Conservation (phyloP, 2,113 vertebrate species). For the Zosterops hypoxanthus region DNA sequence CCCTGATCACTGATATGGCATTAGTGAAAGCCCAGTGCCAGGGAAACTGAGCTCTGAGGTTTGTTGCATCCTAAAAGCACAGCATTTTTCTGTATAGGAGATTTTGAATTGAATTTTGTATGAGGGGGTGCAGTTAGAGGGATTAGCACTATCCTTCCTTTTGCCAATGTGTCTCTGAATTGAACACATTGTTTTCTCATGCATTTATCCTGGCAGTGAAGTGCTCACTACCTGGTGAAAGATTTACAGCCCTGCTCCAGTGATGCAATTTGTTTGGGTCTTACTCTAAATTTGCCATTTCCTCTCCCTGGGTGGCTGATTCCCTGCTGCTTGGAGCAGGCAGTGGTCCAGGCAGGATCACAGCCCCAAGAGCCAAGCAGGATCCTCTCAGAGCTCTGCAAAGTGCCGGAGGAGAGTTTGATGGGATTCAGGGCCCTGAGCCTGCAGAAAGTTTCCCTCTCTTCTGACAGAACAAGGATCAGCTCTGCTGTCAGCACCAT, state of each 20-base stretch:
- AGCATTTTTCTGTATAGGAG: neutral
- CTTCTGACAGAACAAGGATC: neutral
- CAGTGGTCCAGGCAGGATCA: neutral
- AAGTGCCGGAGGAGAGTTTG: neutral
- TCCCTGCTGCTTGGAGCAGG: neutral
- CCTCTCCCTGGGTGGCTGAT: neutral
- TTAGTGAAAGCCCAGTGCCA: neutral
- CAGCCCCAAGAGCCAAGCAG: neutral
- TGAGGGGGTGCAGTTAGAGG: neutral
- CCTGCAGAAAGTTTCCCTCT: neutral
- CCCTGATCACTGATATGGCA: neutral
- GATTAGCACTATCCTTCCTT: neutral
- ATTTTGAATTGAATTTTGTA: neutral
- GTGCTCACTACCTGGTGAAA: neutral
- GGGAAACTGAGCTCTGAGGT: neutral
- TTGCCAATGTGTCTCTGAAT: neutral
- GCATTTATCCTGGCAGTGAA: neutral
- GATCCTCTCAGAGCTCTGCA: neutral
- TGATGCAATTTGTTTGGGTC: neutral
- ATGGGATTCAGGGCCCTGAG: neutral
- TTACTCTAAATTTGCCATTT: neutral
- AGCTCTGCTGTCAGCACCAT: neutral
- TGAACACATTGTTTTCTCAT: neutral
- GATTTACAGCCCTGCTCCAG: neutral
- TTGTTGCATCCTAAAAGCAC: neutral